Base-by-base conservation (phyloP, 2,888 invertebrate genomes). In the Psylliodes chrysocephalus region DNA sequence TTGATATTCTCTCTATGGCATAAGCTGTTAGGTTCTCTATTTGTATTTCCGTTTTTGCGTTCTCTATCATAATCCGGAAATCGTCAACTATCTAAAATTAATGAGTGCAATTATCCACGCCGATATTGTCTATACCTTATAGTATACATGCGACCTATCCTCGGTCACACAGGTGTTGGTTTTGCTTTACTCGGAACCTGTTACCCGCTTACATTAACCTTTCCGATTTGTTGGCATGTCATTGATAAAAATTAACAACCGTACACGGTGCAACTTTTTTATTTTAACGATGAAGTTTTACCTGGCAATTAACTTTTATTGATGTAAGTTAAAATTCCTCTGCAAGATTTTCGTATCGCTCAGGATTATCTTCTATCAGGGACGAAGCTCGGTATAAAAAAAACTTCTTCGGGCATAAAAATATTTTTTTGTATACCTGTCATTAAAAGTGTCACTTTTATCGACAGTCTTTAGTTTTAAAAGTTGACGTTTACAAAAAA, bases 221-320 rank as follows among this genome's bases (percentile, higher is more conserved):
- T 35, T 61, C 56, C 53, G 53, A 30, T 42, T 61, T 59, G 46
- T 46, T 35, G 53, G 53, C 53, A 54, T 60, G 51, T 57, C 65
- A 65, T 60, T 65, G 65, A 65, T 65, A 65, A 65, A 65, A 59
- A 65, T 47, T 59, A 59, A 55, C 55, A 55, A 30, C 55, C 42
- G 42, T 17, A 38, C 30, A 30, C 15, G 28, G 44, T 55, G 30
- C 30, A 30, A 44, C 22, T 30, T 55, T 55, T 53, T 54, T 44
- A 8, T 55, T 46, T 55, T 55, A 46, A 55, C 55, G 55, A 55
- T 55, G 46, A 55, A 18, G 46, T 42, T 46, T 44, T 55, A 55
- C 55, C 55, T 44, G 55, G 55, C 46, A 44, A 55, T 55, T 55
- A 55, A 55, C 55, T 55, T 55, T 55, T 55, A 55, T 55, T 44